Base-by-base conservation (phyloP, 2,113 vertebrate genomes). In the Irena cyanogastra region DNA sequence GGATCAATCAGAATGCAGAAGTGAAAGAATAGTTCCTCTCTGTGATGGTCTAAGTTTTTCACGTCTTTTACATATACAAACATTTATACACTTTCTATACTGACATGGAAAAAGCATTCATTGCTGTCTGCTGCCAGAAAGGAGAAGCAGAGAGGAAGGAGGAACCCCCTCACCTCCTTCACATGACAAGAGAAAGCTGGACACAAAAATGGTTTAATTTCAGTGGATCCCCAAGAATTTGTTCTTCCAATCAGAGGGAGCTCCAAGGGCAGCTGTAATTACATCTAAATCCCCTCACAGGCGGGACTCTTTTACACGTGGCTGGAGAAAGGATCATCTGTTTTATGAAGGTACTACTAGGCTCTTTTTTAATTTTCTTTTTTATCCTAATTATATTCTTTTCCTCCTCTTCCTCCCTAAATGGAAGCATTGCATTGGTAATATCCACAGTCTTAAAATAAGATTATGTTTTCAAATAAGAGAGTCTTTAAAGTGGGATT, bases 381-480 rank as follows among this genome's bases (percentile, higher is more conserved):
- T 64, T 21, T 15, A 95, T 86, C 75, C 64, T 42, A 87, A 90
- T 95, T 95, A 95, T 9, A 80, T 69, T 59, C 23, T 80, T 89
- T 61, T 50, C 82, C 50, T 87, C 41, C 52, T 50, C 21, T 60
- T 79, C 49, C 35, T 69, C 82, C 70, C 63, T 85, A 79, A 87
- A 78, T 64, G 65, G 84, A 84, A 95, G 26, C 70, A 93, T 11
- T 77, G 59, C 93, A 0, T 6, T 28, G 20, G 82, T 61, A 86
- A 72, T 90, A 94, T 59, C 85, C 41, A 63, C 75, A 91, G 85
- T 52, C 85, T 86, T 95, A 95, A 87, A 96, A 91, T 65, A 93
- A 92, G 94, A 96, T 87, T 72, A 89, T 50, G 66, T 76, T 91
- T 93, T 72, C 54, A 94, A 96, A 95, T 70, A 45, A 92, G 79